phyloP scores from a whole-genome alignment of 2,888 invertebrate species.

The Melitaea athalia region DNA sequence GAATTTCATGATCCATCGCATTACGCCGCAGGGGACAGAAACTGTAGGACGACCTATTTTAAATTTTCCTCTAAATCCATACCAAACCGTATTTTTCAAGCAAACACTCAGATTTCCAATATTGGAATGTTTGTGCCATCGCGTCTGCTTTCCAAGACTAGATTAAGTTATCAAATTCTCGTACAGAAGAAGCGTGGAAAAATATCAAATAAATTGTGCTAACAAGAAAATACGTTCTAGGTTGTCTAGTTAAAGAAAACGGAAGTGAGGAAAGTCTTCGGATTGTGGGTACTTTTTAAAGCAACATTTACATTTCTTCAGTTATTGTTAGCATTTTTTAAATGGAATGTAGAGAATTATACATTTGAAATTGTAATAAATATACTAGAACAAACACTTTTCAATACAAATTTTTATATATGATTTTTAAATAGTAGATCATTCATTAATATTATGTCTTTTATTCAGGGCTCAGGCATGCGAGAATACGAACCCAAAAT shows the following conservation, averaged over 20 bases:
- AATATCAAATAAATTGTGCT: constrained; percentile 37
- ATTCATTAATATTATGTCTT: no score
- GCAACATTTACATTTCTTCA: background rate
- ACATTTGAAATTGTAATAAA: no score
- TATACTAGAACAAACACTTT: no score
- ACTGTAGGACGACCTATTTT: constrained; percentile 61
- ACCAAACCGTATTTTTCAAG: constrained; percentile 52
- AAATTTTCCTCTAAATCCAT: constrained; percentile 54
- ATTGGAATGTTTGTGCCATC: constrained; percentile 48
- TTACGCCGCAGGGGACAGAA: constrained; percentile 40
- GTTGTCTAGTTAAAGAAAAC: constrained; percentile 16
- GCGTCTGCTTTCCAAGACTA: constrained; percentile 33
- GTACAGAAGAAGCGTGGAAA: constrained; percentile 26
- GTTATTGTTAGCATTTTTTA: background rate
- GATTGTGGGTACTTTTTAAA: background rate
- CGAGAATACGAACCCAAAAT: background rate
- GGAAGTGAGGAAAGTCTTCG: no score
- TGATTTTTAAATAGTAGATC: no score
- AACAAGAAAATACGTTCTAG: constrained; percentile 26
- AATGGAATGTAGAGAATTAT: no score
- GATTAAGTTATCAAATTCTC: constrained; percentile 42
- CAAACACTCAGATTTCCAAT: constrained; percentile 61
- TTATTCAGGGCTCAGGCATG: no score
- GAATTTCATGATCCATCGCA: constrained; percentile 10
- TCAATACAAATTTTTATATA: no score